Conservation (phyloP, 2,888 invertebrate species). For the Meteorus colon region DNA sequence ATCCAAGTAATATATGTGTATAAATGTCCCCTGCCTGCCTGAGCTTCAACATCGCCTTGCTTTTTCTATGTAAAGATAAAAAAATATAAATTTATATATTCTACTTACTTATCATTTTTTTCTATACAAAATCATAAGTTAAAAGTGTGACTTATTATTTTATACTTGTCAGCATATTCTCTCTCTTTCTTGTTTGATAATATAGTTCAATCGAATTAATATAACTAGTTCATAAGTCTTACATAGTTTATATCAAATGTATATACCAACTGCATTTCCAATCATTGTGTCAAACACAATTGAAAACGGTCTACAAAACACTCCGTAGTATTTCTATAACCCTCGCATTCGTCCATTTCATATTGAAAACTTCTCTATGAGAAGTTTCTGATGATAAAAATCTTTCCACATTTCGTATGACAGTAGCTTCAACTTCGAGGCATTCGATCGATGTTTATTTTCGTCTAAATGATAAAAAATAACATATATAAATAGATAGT, state of each 20-base stretch:
- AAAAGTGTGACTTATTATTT: background rate
- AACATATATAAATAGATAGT: background rate
- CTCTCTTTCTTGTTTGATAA: background rate
- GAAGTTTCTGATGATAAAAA: constrained; percentile 9
- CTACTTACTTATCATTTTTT: constrained; percentile 8
- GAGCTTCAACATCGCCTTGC: constrained; percentile 62
- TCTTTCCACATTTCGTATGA: background rate
- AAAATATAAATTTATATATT: background rate
- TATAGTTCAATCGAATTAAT: background rate
- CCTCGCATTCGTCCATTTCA: background rate
- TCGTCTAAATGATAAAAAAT: background rate
- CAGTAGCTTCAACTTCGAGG: background rate
- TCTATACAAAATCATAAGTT: background rate
- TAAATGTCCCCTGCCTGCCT: constrained; percentile 54
- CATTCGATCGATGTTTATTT: constrained; percentile 8
- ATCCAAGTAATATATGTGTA: background rate
- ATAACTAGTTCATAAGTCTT: constrained; percentile 3
- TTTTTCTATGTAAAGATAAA: constrained; percentile 58
- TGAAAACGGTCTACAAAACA: background rate
- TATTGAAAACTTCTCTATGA: constrained; percentile 17
- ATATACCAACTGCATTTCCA: constrained; percentile 1
- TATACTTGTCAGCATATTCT: background rate
- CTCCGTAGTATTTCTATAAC: background rate
- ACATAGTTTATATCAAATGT: constrained; percentile 11
- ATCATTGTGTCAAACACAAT: background rate